These are phyloP conservation scores for Dysmachus trigonus DNA, from an alignment of 2,888 invertebrate species.

Conservation along the genomic window DNA sequence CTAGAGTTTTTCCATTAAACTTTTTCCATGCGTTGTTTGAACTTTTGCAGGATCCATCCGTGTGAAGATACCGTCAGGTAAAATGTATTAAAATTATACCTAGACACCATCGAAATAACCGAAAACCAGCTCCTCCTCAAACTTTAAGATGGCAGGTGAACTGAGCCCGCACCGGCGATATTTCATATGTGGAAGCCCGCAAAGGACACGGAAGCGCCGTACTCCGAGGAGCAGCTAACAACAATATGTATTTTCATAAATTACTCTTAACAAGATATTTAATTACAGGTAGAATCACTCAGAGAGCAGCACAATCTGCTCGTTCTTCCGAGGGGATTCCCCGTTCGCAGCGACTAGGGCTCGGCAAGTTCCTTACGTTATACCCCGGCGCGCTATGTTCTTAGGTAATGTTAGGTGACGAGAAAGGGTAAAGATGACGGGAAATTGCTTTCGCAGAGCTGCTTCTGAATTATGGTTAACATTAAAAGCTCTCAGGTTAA, in stretches of 20 bases:
- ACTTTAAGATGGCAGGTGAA: neutral
- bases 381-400: neutral
- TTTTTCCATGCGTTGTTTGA: neutral
- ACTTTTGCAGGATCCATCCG: neutral
- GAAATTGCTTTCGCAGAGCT: slow-evolving; percentile 21
- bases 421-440: slow-evolving; percentile 7
- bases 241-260: slow-evolving; percentile 22
- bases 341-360: neutral
- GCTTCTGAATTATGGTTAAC: slow-evolving; percentile 34
- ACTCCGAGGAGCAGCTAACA: neutral
- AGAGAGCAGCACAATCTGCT: slow-evolving; percentile 23
- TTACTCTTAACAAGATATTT: slow-evolving; percentile 42
- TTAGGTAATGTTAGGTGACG: neutral
- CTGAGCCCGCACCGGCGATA: neutral
- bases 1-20: neutral
- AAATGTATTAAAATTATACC: neutral
- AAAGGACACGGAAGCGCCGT: neutral
- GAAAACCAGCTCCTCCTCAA: neutral
- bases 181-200: neutral
- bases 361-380: neutral
- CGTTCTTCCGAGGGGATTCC: neutral
- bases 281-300: slow-evolving; percentile 41
- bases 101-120: slow-evolving; percentile 1
- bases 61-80: neutral
- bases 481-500: slow-evolving; percentile 43